Evolutionary conservation across 2,113 vertebrate genomes (phyloP).

Genomic region (Ariopsis seemanni): DNA sequence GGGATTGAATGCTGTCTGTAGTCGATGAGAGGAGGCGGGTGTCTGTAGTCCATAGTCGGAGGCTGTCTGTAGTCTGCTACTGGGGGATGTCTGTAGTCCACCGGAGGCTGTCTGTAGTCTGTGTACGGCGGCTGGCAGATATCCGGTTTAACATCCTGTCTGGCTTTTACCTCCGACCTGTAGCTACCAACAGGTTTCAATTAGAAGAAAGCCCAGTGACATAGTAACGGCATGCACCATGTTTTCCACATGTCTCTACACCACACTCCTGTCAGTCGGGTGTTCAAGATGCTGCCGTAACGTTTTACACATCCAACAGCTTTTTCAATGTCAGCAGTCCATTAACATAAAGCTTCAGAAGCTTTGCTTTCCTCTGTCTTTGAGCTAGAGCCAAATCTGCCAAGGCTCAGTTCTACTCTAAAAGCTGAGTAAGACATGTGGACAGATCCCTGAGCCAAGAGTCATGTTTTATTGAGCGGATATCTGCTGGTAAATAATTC

Average conservation of each 20-base stretch:
- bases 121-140: slow-evolving; percentile 94
- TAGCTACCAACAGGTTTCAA: slow-evolving; percentile 66
- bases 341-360: slow-evolving; percentile 14
- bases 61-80: slow-evolving; percentile 92
- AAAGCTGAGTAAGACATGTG: slow-evolving; percentile 3
- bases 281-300: not conserved
- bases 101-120: slow-evolving; percentile 91
- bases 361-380: slow-evolving; percentile 25
- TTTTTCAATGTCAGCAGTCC: not conserved
- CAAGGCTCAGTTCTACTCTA: slow-evolving; percentile 17
- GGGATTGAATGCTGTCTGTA: slow-evolving; percentile 91
- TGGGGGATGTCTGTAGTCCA: slow-evolving; percentile 94
- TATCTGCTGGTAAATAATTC: slow-evolving; percentile 68
- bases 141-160: slow-evolving; percentile 97
- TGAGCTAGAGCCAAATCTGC: slow-evolving; percentile 17
- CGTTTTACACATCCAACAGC: not conserved
- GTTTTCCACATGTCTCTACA: not conserved
- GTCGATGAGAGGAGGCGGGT: slow-evolving; percentile 88
- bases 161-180: slow-evolving; percentile 98
- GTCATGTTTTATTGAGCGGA: slow-evolving; percentile 66
- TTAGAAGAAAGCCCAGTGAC: slow-evolving; percentile 22
- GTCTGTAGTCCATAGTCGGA: slow-evolving; percentile 90
- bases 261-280: not conserved
- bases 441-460: slow-evolving; percentile 40
- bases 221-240: not conserved